These are phyloP conservation scores for Patella caerulea DNA, from an alignment of 2,888 invertebrate genomes.

Conservation along the genomic window DNA sequence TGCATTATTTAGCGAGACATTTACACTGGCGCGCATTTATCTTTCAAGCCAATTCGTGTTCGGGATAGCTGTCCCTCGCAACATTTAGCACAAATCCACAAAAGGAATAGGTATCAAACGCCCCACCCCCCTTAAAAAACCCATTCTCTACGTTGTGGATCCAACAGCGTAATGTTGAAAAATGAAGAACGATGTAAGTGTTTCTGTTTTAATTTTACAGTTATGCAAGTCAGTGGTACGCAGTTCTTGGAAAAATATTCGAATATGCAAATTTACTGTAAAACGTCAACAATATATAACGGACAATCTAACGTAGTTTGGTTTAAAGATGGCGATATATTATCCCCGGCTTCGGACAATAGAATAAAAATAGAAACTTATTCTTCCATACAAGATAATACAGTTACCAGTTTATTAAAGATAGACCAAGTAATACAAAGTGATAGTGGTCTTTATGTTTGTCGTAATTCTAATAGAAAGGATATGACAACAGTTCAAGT, in stretches of 20 bases:
- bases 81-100: too few species aligned
- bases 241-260: conserved; percentile 35
- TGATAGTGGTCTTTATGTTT: conserved; percentile 24
- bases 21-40: too few species aligned
- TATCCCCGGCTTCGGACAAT: background rate
- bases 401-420: conserved; percentile 21
- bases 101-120: too few species aligned
- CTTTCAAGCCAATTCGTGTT: too few species aligned
- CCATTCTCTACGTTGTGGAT: too few species aligned
- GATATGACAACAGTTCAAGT: conserved; percentile 26
- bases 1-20: too few species aligned
- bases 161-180: too few species aligned
- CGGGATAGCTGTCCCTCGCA: too few species aligned
- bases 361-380: background rate
- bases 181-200: background rate
- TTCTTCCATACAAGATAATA: background rate
- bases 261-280: conserved; percentile 35
- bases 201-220: conserved; percentile 26
- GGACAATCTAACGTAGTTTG: conserved; percentile 29
- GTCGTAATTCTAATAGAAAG: conserved; percentile 16
- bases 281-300: conserved; percentile 30
- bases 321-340: conserved; percentile 37
- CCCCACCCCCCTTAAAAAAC: too few species aligned
- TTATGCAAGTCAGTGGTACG: conserved; percentile 36
- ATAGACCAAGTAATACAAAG: conserved; percentile 13